Conservation (phyloP, 1,140 invertebrate genomes). For the Tetragonula clypearis region DNA sequence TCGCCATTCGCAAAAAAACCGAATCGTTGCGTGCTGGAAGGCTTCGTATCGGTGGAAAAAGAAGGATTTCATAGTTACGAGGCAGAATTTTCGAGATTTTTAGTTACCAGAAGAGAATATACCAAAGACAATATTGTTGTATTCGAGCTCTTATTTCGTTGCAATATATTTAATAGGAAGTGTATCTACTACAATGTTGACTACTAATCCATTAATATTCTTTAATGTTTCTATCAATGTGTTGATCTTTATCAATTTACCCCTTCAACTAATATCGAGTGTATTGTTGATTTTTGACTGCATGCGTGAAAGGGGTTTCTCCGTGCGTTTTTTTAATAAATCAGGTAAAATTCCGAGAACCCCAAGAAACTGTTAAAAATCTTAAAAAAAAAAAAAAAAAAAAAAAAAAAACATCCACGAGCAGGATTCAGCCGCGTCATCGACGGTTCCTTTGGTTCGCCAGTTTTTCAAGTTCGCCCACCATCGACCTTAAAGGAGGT, state of each 20-base stretch:
- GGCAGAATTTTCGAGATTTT: neutral
- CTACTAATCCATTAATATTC: too few species aligned
- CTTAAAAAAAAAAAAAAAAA: conserved; percentile 28
- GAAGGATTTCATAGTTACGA: neutral
- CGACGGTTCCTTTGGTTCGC: conserved; percentile 66
- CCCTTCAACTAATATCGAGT: too few species aligned
- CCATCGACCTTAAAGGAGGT: conserved; percentile 60
- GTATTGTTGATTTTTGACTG: too few species aligned
- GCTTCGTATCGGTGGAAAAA: neutral
- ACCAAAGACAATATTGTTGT: too few species aligned
- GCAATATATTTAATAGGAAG: too few species aligned
- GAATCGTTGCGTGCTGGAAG: neutral
- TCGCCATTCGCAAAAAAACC: neutral
- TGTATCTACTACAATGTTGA: too few species aligned
- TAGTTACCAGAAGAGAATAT: neutral
- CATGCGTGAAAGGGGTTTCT: too few species aligned
- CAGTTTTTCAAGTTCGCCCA: conserved; percentile 55
- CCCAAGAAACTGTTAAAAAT: neutral
- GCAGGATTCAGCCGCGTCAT: conserved; percentile 60
- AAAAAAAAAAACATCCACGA: conserved; percentile 42
- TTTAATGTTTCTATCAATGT: too few species aligned
- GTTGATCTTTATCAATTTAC: too few species aligned
- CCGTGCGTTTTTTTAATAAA: too few species aligned
- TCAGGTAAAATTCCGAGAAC: too few species aligned
- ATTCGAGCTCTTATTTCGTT: neutral